These are phyloP conservation scores for Meleagris gallopavo DNA, from an alignment of 2,113 vertebrate genomes.

Conservation along the genomic window DNA sequence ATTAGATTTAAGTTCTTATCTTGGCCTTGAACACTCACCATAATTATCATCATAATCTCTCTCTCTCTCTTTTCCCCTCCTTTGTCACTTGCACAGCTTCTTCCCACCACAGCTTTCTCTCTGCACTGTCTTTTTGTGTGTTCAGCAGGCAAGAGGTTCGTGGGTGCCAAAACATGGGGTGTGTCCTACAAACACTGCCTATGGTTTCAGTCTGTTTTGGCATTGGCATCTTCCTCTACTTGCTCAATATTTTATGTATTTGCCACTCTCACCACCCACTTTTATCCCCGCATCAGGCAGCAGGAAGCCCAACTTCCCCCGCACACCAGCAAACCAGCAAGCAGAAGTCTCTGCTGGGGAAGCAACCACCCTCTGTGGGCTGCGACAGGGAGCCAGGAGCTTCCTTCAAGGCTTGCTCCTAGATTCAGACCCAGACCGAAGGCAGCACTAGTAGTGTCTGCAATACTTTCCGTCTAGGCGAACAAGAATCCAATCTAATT, in stretches of 20 bases:
- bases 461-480: not conserved
- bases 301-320: not conserved
- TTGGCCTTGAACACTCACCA: not conserved
- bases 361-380: not conserved
- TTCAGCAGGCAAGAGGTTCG: not conserved
- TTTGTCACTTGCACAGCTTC: not conserved
- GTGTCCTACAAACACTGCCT: not conserved
- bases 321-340: not conserved
- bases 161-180: not conserved
- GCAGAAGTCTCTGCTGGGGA: not conserved
- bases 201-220: not conserved
- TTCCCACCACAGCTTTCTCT: not conserved
- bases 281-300: not conserved
- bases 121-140: not conserved
- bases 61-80: not conserved
- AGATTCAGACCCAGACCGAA: not conserved
- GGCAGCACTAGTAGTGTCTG: not conserved
- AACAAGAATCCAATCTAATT: slow-evolving; percentile 30
- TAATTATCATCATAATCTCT: not conserved
- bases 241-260: not conserved
- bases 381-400: not conserved
- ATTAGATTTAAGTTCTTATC: not conserved
- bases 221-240: not conserved
- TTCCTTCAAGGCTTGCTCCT: not conserved
- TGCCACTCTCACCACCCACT: not conserved